These are phyloP conservation scores for Eristalis arbustorum DNA, from an alignment of 2,888 invertebrate genomes.

Conservation along the genomic window DNA sequence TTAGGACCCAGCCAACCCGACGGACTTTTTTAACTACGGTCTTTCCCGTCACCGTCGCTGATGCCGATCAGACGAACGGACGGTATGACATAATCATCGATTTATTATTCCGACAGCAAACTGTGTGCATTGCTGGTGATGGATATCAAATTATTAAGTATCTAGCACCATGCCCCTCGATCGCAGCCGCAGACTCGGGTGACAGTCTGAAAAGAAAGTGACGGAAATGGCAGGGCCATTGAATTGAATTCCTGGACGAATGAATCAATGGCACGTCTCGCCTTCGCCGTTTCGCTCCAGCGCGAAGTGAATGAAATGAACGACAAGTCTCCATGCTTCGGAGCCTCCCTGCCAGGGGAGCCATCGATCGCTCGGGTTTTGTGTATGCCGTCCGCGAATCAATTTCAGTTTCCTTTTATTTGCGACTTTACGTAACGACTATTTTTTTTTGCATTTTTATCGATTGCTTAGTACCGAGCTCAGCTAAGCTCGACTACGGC, in stretches of 20 bases:
- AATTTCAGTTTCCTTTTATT: slow-evolving; percentile 23
- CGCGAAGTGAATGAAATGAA: slow-evolving; percentile 25
- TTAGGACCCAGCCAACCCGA: background rate
- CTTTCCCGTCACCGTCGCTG: background rate
- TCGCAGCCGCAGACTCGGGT: slow-evolving; percentile 20
- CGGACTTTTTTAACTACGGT: background rate
- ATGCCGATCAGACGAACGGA: background rate
- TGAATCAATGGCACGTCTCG: slow-evolving; percentile 42
- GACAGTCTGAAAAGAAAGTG: slow-evolving; percentile 68
- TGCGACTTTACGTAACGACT: background rate
- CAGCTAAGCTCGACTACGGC: background rate
- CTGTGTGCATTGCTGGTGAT: slow-evolving; percentile 61
- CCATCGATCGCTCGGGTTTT: slow-evolving; percentile 6
- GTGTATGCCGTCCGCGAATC: slow-evolving; percentile 36
- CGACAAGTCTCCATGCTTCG: slow-evolving; percentile 15
- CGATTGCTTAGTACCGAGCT: background rate
- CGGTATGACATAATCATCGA: slow-evolving; percentile 58
- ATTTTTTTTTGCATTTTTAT: background rate
- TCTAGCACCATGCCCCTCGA: slow-evolving; percentile 10
- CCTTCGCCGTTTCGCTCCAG: slow-evolving; percentile 38
- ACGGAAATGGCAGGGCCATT: slow-evolving; percentile 59
- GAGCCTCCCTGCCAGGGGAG: slow-evolving; percentile 13
- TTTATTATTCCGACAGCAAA: slow-evolving; percentile 59
- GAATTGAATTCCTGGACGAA: slow-evolving; percentile 36
- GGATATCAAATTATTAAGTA: slow-evolving; percentile 53